Conservation (phyloP, 1,140 invertebrate genomes). For the Potamilus streckersoni region DNA sequence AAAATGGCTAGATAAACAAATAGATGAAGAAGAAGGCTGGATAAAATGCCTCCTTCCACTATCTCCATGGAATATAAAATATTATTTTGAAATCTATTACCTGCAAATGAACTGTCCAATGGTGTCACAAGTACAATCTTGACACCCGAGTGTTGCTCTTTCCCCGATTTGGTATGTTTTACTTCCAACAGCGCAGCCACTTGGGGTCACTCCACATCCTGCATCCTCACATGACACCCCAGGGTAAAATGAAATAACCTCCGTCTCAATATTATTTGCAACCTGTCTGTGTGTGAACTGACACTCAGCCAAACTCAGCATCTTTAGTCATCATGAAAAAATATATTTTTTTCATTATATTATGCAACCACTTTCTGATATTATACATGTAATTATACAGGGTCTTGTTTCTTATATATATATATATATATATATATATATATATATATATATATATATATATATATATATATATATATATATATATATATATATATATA, state of each 20-base stretch:
- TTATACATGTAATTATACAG: neutral
- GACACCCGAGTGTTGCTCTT: slow-evolving; percentile 46
- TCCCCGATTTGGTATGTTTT: slow-evolving; percentile 42
- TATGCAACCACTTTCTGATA: neutral
- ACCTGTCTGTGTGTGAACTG: slow-evolving; percentile 52
- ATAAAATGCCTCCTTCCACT: too few species aligned
- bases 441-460: too few species aligned
- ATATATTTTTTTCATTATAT: neutral
- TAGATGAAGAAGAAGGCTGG: too few species aligned
- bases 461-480: too few species aligned
- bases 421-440: neutral
- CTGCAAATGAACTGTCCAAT: slow-evolving; percentile 49
- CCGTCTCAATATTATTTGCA: slow-evolving; percentile 40
- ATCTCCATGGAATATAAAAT: too few species aligned
- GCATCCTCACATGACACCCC: slow-evolving; percentile 53
- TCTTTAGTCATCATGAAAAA: slow-evolving; percentile 32
- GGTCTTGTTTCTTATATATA: neutral
- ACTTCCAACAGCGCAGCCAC: slow-evolving; percentile 44
- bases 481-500: too few species aligned
- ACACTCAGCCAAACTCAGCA: slow-evolving; percentile 50
- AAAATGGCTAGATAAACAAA: too few species aligned
- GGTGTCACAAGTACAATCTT: slow-evolving; percentile 54
- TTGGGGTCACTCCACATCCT: slow-evolving; percentile 33
- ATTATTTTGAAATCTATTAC: slow-evolving; percentile 19
- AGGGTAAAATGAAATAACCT: slow-evolving; percentile 58